phyloP scores from a whole-genome alignment of 1,140 invertebrate species.

The Triops cancriformis region DNA sequence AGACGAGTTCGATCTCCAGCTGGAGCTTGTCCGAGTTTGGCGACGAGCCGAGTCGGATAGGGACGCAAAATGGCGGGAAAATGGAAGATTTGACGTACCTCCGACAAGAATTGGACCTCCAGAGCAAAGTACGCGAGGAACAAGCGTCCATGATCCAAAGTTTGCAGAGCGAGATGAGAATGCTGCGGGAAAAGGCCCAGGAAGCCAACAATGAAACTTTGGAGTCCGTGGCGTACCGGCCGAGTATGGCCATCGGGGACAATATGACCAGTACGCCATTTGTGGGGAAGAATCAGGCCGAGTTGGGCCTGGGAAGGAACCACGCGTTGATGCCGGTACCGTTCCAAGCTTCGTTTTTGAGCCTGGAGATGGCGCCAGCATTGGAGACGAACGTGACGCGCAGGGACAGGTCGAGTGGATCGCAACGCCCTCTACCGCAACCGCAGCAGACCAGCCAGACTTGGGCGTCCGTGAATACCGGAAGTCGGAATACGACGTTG shows the following conservation, averaged over 20 bases:
- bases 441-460: background rate
- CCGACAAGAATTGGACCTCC: background rate
- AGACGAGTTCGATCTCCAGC: conserved; percentile 26
- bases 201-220: background rate
- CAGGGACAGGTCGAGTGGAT: background rate
- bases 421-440: background rate
- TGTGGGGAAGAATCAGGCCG: background rate
- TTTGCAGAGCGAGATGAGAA: background rate
- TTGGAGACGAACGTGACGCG: background rate
- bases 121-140: background rate
- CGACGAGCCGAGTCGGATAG: background rate
- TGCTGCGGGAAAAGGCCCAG: background rate
- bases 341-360: background rate
- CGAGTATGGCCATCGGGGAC: background rate
- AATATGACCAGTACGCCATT: background rate
- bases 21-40: conserved; percentile 28
- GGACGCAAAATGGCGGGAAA: background rate
- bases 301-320: background rate
- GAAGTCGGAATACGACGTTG: background rate
- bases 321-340: background rate
- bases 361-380: background rate
- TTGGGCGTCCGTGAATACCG: background rate
- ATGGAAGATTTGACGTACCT: background rate
- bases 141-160: background rate
- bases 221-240: background rate